Evolutionary conservation across 2,888 invertebrate genomes (phyloP), one percentile per base, ranked within the genome.

Genomic region (Microplitis manilae): DNA sequence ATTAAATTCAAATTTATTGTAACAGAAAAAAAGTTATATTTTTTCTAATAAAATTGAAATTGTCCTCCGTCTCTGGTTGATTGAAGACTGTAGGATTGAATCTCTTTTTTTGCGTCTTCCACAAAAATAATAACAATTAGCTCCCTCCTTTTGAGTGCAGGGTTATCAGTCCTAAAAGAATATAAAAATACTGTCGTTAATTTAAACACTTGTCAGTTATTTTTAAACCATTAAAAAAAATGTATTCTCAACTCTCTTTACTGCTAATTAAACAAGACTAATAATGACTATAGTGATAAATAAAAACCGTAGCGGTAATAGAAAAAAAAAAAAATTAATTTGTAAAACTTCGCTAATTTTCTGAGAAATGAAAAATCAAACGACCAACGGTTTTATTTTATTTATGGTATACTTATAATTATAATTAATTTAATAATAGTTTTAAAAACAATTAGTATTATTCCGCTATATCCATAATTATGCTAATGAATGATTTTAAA

Each of bases 131-230:
- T 30, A 2, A 30, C 30, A 30, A 30, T 30, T 30, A 30, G 2
- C 75, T 76, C 59, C 6, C 50, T 6, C 6, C 1, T 65, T 17
- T 0, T 2, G n/a, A 8, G 5, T 40, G 40, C 13, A 68, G 30
- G 69, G 50, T 72, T 80, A 80, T 79, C 77, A 73, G 68, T 77
- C 9, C 79, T 79, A 75, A 78, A 81, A 79, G 30, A 30, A 30
- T 30, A 41, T 15, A 72, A 17, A 1, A 41, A 64, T 9, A 62
- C 15, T 30, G 30, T 0, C 30, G 30, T 30, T 15, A 68, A 41
- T 40, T 41, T 39, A 2, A 39, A 40, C 17, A 68, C 38, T 68
- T 40, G 40, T 7, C 17, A 68, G 8, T 5, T 8, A 68, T 17
- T 17, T 17, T 15, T 17, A 6, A 68, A 41, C 9, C 59, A 13